Evolutionary conservation across 2,797 vertebrate genomes (phyloP).

Genomic region (Streptopelia turtur): DNA sequence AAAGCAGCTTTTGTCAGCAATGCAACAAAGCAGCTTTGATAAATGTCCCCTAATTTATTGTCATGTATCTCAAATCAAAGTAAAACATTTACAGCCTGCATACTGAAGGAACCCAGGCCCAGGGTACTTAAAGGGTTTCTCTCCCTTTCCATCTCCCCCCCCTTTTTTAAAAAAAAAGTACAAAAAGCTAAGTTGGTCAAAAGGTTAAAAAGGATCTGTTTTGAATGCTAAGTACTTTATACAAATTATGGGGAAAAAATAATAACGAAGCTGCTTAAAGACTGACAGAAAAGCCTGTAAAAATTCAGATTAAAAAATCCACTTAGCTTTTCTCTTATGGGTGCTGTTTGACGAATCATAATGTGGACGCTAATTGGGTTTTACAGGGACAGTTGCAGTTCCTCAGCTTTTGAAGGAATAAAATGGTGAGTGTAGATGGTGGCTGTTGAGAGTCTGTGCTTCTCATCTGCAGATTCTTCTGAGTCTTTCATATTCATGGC

Average conservation of each 20-base stretch:
- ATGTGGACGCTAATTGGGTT: background rate
- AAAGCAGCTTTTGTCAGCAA: conserved; percentile 88
- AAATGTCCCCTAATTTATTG: conserved; percentile 95
- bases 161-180: conserved; percentile 62
- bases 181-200: conserved; percentile 85
- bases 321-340: conserved; percentile 9
- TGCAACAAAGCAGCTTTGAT: conserved; percentile 90
- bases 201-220: conserved; percentile 87
- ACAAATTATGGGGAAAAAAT: conserved; percentile 65
- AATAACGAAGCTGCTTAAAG: conserved; percentile 33
- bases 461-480: background rate
- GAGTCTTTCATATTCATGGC: background rate
- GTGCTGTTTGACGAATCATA: background rate
- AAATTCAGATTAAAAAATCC: conserved; percentile 45
- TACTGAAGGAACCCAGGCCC: conserved; percentile 89
- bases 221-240: conserved; percentile 88
- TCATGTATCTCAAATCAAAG: conserved; percentile 95
- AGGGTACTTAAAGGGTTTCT: conserved; percentile 67
- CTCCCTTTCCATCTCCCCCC: conserved; percentile 40
- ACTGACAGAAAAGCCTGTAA: conserved; percentile 33
- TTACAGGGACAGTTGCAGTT: background rate
- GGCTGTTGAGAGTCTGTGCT: background rate
- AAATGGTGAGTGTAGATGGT: background rate
- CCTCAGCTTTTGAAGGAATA: background rate
- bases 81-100: conserved; percentile 93